Evolutionary conservation across 2,888 invertebrate genomes (phyloP).

Genomic region (Melinopterus prodromus): DNA sequence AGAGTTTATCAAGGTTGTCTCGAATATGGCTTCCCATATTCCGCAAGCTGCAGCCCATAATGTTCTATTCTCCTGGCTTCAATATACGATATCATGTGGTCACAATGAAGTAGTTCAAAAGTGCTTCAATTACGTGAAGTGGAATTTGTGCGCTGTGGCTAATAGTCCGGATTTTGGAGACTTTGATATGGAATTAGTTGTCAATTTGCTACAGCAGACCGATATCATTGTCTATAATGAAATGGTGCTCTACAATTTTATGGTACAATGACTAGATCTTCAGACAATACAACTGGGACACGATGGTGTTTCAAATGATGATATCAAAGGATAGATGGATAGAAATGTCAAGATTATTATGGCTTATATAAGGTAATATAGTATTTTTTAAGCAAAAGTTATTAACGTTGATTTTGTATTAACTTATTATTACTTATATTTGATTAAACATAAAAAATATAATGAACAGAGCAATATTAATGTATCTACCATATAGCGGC

Average conservation of each 20-base stretch:
- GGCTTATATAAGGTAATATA: constrained; percentile 49
- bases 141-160: constrained; percentile 88
- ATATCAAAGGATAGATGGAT: constrained; percentile 70
- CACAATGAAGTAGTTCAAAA: constrained; percentile 76
- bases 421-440: too few species aligned
- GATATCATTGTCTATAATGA: constrained; percentile 91
- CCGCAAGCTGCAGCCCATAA: constrained; percentile 85
- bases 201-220: constrained; percentile 81
- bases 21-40: constrained; percentile 86
- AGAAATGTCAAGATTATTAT: constrained; percentile 78
- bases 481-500: too few species aligned
- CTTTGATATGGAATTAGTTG: constrained; percentile 81
- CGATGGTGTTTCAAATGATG: constrained; percentile 60
- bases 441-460: too few species aligned
- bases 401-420: too few species aligned
- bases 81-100: constrained; percentile 86
- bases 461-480: too few species aligned
- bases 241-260: constrained; percentile 81
- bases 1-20: constrained; percentile 86
- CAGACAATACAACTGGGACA: constrained; percentile 70
- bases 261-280: constrained; percentile 80
- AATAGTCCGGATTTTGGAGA: constrained; percentile 81
- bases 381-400: too few species aligned
- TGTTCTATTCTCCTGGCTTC: constrained; percentile 88
- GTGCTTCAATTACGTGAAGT: constrained; percentile 85